These are phyloP conservation scores for Oreotrochilus melanogaster DNA, from an alignment of 2,113 vertebrate species.

Conservation along the genomic window DNA sequence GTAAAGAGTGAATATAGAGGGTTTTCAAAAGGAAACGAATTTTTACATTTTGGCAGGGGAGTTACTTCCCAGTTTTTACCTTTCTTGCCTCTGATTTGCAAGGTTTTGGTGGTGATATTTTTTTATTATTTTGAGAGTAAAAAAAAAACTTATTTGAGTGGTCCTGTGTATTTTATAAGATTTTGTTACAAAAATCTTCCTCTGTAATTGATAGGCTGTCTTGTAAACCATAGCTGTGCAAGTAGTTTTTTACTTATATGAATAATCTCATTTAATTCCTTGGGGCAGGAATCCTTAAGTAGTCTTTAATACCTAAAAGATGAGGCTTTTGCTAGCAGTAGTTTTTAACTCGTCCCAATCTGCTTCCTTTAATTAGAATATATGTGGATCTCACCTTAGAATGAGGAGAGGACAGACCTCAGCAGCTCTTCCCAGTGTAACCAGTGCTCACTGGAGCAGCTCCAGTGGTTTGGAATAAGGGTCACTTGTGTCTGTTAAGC, in stretches of 20 bases:
- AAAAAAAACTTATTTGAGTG: neutral
- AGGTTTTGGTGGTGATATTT: neutral
- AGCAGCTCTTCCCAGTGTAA: neutral
- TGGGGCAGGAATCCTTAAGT: conserved; percentile 37
- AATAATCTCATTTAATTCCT: conserved; percentile 40
- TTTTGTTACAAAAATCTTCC: neutral
- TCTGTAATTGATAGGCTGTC: neutral
- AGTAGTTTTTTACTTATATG: conserved; percentile 30
- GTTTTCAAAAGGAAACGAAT: neutral
- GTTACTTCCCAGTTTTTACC: neutral
- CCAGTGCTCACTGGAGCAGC: neutral
- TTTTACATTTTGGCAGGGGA: neutral
- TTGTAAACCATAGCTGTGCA: neutral
- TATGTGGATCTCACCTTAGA: neutral
- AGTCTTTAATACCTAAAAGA: conserved; percentile 38
- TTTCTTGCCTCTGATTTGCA: neutral
- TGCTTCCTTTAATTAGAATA: conserved; percentile 37
- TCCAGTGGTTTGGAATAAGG: neutral
- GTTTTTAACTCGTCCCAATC: neutral
- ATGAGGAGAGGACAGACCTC: neutral
- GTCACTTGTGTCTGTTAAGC: neutral
- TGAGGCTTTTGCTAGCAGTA: conserved; percentile 3
- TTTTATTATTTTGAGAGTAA: neutral
- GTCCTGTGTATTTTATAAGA: neutral
- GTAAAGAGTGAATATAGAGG: neutral